Evolutionary conservation across 2,888 invertebrate genomes (phyloP), one percentile per base, ranked within the genome.

Genomic region (Corythucha ciliata): DNA sequence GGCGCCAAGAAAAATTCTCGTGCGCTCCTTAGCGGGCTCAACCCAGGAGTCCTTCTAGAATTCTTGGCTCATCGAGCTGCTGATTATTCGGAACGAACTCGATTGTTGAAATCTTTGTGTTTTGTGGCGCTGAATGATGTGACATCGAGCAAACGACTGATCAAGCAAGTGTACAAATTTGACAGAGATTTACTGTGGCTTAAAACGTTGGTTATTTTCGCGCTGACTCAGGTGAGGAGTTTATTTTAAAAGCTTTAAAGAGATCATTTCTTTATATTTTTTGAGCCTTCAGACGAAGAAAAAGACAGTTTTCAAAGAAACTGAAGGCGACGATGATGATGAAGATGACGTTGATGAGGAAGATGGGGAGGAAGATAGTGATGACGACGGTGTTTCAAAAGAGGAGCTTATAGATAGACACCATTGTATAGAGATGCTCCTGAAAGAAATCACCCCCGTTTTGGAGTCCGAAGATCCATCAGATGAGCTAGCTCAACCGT

Each of bases 161-260:
- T 56, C 26, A 42, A 42, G 34, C 37, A 39, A 5, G 56, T 56
- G 7, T 42, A 42, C 8, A 27, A 36, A 4, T 54, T 54, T 12
- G 33, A 41, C 3, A 20, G 24, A 10, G 42, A 51, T n/a, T 25
- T 36, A 18, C 32, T 54, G 1, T 56, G 56, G 56, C 42, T 51
- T 4, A 54, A 53, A 12, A 29, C 53, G 3, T 12, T 51, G 1
- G 56, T 56, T 22, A 32, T 54, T 22, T 48, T 48, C 14, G 49
- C 37, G 8, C 26, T 56, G 1, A 41, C 24, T 24, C 53, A 54
- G 46, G 56, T 56, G 27, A 37, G 36, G 22, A 16, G n/a, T 34
- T 36, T n/a, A n/a, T 12, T 36, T 8, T 36, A 12, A n/a, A n/a
- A 41, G 10, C 24, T 20, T 21, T 21, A 21, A 41, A 22, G 10